These are phyloP conservation scores for Stegostoma tigrinum DNA, from an alignment of 2,113 vertebrate genomes.

Conservation along the genomic window DNA sequence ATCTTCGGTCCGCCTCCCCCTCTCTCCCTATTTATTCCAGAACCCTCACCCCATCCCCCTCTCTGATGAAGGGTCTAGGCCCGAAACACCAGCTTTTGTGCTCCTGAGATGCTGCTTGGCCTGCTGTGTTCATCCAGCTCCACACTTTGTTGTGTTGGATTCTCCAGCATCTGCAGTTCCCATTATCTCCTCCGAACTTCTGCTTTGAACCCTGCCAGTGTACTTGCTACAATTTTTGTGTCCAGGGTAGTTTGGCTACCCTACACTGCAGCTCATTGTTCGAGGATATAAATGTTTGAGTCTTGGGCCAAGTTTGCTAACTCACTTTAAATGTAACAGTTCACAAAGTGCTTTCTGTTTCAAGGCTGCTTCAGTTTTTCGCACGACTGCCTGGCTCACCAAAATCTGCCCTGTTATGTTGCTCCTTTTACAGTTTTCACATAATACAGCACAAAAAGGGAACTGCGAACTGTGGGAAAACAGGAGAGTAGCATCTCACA, in stretches of 20 bases:
- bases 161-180: no score
- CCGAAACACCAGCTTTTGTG: no score
- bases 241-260: neutral
- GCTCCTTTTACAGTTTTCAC: neutral
- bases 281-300: neutral
- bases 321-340: neutral
- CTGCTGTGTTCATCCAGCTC: no score
- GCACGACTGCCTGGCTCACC: neutral
- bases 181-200: neutral
- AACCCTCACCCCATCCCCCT: no score
- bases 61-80: no score
- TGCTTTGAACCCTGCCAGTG: neutral
- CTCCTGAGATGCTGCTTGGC: no score
- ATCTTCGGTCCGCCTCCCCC: no score
- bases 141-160: no score
- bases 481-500: neutral
- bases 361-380: neutral
- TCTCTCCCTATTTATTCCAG: no score
- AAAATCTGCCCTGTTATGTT: neutral
- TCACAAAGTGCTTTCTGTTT: neutral
- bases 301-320: neutral
- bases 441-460: neutral
- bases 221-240: neutral
- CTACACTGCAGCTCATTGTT: slow-evolving; percentile 20
- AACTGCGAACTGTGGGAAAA: neutral